Evolutionary conservation across 2,888 invertebrate species (phyloP).

Genomic region (Megastigmus dorsalis): DNA sequence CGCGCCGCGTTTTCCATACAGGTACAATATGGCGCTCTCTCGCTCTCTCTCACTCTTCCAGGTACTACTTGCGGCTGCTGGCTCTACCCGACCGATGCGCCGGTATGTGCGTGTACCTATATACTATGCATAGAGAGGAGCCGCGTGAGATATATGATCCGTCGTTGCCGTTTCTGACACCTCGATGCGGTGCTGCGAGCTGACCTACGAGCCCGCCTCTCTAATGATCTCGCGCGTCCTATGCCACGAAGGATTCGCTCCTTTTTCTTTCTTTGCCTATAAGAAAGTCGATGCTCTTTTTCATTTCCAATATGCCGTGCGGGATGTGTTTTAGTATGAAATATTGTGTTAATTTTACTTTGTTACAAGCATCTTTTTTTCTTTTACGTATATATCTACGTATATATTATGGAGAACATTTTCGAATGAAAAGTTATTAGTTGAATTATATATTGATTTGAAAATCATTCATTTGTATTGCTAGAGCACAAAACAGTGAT

Average conservation of each 20-base stretch:
- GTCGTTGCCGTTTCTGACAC: conserved; percentile 28
- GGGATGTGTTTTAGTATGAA: too few relatives aligned
- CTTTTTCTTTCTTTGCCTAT: not conserved
- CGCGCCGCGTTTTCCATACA: conserved; percentile 22
- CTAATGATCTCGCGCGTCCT: conserved; percentile 33
- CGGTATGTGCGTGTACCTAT: too few relatives aligned
- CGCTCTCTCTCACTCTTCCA: not conserved
- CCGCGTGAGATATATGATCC: conserved; percentile 41
- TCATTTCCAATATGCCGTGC: too few relatives aligned
- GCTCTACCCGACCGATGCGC: too few relatives aligned
- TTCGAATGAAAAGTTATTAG: not conserved
- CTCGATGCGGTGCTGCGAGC: not conserved
- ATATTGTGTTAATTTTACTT: too few relatives aligned
- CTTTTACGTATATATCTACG: not conserved
- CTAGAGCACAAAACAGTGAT: too few relatives aligned
- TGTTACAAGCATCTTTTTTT: too few relatives aligned
- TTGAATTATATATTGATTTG: too few relatives aligned
- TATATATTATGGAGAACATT: not conserved
- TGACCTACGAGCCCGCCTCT: not conserved
- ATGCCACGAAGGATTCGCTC: not conserved
- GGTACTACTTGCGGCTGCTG: not conserved
- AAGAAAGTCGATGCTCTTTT: too few relatives aligned
- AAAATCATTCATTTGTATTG: too few relatives aligned
- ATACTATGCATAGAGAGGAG: not conserved
- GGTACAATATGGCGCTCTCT: conserved; percentile 37